phyloP scores from a whole-genome alignment of 2,888 invertebrate species.

The Octodonta nipae region DNA sequence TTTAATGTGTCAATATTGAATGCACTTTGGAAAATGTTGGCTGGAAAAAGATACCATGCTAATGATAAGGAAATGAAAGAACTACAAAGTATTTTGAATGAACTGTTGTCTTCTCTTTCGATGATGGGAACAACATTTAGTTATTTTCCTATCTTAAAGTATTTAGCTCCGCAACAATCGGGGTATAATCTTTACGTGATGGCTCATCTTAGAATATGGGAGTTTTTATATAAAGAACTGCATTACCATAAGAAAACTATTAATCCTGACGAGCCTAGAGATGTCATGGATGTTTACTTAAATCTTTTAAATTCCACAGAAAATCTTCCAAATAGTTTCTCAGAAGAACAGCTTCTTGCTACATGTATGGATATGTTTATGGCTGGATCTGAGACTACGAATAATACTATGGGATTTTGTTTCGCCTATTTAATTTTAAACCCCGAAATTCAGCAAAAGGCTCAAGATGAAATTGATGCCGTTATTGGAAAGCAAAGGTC shows the following conservation, averaged over 20 bases:
- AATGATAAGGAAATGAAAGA: constrained; percentile 55
- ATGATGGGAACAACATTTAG: constrained; percentile 72
- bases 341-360: constrained; percentile 63
- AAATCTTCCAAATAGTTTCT: constrained; percentile 34
- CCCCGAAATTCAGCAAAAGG: constrained; percentile 58
- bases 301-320: constrained; percentile 49
- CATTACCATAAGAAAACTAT: constrained; percentile 54
- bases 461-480: constrained; percentile 63
- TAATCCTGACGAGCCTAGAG: constrained; percentile 49
- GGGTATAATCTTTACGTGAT: constrained; percentile 62
- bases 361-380: constrained; percentile 76
- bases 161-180: constrained; percentile 59
- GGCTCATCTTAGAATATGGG: constrained; percentile 58
- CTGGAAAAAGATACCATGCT: constrained; percentile 55
- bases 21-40: constrained; percentile 73
- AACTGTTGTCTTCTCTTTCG: constrained; percentile 59
- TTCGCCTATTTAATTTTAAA: constrained; percentile 60
- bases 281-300: constrained; percentile 73
- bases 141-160: constrained; percentile 50
- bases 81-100: constrained; percentile 54
- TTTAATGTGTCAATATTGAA: constrained; percentile 68
- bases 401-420: constrained; percentile 62
- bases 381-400: constrained; percentile 78
- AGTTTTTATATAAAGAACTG: constrained; percentile 57
- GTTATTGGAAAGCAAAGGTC: constrained; percentile 55